Evolutionary conservation across 2,888 invertebrate species (phyloP).

Genomic region (Iphiclides podalirius): DNA sequence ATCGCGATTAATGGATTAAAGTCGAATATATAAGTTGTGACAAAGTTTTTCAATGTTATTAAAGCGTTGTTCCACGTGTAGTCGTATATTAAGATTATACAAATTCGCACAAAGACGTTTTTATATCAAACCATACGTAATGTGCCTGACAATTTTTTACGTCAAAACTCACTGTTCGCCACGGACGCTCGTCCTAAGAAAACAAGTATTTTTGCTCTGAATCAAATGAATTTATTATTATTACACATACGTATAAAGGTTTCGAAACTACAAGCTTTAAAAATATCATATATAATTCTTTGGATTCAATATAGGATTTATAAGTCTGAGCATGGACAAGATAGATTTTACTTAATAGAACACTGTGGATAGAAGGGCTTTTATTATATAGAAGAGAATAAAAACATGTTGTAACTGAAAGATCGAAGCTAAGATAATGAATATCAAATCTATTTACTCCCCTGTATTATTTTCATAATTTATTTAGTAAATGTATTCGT

Average conservation of each 20-base stretch:
- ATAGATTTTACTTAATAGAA: slow-evolving; percentile 14
- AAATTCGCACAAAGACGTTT: slow-evolving; percentile 56
- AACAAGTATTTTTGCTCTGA: slow-evolving; percentile 15
- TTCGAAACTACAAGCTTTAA: not conserved
- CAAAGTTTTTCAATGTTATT: not conserved
- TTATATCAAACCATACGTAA: slow-evolving; percentile 43
- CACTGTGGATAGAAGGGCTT: slow-evolving; percentile 65
- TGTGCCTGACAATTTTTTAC: slow-evolving; percentile 56
- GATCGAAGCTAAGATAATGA: slow-evolving; percentile 9
- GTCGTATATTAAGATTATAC: slow-evolving; percentile 22
- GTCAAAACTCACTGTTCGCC: slow-evolving; percentile 46
- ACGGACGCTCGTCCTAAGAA: slow-evolving; percentile 9
- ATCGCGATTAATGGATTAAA: slow-evolving; percentile 33
- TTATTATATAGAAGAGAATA: slow-evolving; percentile 33
- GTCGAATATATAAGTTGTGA: slow-evolving; percentile 27
- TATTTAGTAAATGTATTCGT: slow-evolving; percentile 55
- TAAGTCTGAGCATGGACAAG: slow-evolving; percentile 7
- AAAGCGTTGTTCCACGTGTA: slow-evolving; percentile 6
- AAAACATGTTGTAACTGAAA: not conserved
- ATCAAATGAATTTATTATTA: slow-evolving; percentile 7
- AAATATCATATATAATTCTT: not conserved
- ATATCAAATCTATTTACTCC: slow-evolving; percentile 36
- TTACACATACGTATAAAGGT: slow-evolving; percentile 1
- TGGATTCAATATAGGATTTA: not conserved
- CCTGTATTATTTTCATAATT: slow-evolving; percentile 59